Evolutionary conservation across 2,113 vertebrate genomes (phyloP).

Genomic region (Chionomys nivalis): DNA sequence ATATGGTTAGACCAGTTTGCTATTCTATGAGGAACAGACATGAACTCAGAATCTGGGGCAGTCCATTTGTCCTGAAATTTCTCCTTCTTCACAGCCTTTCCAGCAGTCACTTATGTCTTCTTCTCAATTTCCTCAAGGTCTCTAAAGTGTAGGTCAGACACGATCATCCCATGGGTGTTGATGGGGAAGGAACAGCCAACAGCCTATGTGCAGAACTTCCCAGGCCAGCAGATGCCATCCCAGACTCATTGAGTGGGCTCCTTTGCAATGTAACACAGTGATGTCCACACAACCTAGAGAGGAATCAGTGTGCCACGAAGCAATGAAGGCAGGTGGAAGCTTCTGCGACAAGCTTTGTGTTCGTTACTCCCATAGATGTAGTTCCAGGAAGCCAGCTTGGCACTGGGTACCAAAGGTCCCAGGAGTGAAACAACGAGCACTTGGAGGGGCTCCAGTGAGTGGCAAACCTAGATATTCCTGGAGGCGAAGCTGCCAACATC

Average conservation of each 20-base stretch:
- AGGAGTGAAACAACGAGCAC: not conserved
- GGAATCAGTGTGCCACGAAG: slow-evolving; percentile 93
- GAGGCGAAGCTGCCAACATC: not conserved
- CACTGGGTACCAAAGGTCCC: not conserved
- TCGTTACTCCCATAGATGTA: slow-evolving; percentile 94
- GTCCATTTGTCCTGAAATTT: slow-evolving; percentile 98
- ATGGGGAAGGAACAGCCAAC: slow-evolving; percentile 96
- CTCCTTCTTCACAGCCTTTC: slow-evolving; percentile 96
- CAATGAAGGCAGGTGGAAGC: slow-evolving; percentile 66
- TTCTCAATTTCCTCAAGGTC: slow-evolving; percentile 93
- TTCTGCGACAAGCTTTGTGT: slow-evolving; percentile 95
- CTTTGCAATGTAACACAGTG: slow-evolving; percentile 97
- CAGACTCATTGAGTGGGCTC: slow-evolving; percentile 80
- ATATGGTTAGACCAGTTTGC: slow-evolving; percentile 95
- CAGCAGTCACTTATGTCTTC: slow-evolving; percentile 95
- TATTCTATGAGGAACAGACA: slow-evolving; percentile 90
- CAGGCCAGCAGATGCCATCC: slow-evolving; percentile 89
- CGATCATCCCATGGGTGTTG: slow-evolving; percentile 97
- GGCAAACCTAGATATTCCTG: not conserved
- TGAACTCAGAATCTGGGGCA: slow-evolving; percentile 92
- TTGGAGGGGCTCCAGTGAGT: not conserved
- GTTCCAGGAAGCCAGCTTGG: slow-evolving; percentile 93
- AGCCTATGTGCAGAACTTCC: slow-evolving; percentile 95
- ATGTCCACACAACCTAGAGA: slow-evolving; percentile 95
- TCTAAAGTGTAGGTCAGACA: slow-evolving; percentile 88